These are phyloP conservation scores for Platalea minor DNA, from an alignment of 2,797 vertebrate genomes.

Conservation along the genomic window DNA sequence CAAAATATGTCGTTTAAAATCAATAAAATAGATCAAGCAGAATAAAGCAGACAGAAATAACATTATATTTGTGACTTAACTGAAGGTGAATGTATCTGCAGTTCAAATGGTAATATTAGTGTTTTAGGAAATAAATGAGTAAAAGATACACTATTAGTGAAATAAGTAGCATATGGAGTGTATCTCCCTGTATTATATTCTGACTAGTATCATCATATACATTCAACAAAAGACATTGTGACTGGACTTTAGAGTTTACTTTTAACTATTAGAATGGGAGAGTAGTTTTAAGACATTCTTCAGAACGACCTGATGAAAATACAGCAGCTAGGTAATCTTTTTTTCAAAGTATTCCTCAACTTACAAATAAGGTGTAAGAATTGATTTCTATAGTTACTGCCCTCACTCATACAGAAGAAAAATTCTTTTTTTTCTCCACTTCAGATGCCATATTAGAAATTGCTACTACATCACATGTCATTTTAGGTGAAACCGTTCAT, in stretches of 20 bases:
- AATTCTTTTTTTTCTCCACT: accelerated
- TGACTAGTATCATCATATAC: not conserved
- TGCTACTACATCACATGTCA: accelerated
- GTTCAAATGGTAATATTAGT: not conserved
- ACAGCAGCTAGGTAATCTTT: not conserved
- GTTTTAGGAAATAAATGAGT: not conserved
- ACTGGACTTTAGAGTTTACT: not conserved
- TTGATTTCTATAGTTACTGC: not conserved
- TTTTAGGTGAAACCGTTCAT: not conserved
- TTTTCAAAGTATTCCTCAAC: not conserved
- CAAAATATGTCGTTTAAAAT: not conserved
- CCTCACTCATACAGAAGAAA: not conserved
- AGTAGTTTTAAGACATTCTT: not conserved
- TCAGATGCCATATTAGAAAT: not conserved
- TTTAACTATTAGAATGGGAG: not conserved
- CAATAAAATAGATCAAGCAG: not conserved
- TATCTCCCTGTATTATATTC: not conserved
- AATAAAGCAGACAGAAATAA: not conserved
- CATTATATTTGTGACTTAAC: not conserved
- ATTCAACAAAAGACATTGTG: not conserved
- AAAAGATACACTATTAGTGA: not conserved
- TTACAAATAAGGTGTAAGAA: not conserved
- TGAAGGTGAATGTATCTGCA: not conserved
- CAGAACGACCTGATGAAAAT: not conserved
- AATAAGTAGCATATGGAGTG: not conserved